Evolutionary conservation across 2,113 vertebrate genomes (phyloP), one percentile per base, ranked within the genome.

Genomic region (Neomonachus schauinslandi): DNA sequence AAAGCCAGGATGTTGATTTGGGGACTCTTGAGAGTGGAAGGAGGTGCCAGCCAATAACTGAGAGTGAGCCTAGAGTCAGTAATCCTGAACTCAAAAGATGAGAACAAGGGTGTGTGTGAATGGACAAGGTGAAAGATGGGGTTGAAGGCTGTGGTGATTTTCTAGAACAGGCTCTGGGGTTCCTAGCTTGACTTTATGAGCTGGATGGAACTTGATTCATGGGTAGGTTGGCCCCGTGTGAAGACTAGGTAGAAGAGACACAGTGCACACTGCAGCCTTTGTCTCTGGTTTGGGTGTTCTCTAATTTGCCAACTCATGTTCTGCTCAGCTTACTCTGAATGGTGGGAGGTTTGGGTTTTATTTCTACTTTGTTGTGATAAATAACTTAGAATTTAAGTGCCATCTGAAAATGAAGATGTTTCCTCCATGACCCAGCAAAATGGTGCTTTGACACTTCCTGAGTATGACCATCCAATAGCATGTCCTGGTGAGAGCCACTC

Each of bases 331-430:
- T 46, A 36, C 42, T 87, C 36, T 51, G 5, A 80, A 55, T 65
- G 46, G 69, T 36, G 19, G 18, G 39, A 82, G 33, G 4, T 65
- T 79, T n/a, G 39, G 46, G 49, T 79, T 89, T 77, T 53, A 55
- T 12, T 88, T 59, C 76, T 49, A 15, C 7, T 77, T 77, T 79
- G 9, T 57, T 77, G 7, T 84, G 33, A 72, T 74, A 22, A 82
- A 26, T 11, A 65, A 36, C 57, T 22, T 77, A 81, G 72, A 85
- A 46, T 65, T 63, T 85, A 42, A 95, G 28, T 55, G 59, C 51
- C 42, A 39, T n/a, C 28, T 90, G 74, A 74, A 87, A 89, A 61
- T 93, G 74, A 65, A 87, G 79, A 67, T 69, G 13, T 61, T 89
- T 95, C 63, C 22, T 86, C 39, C 14, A 1, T 77, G 18, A 86